These are phyloP conservation scores for Tholera decimalis DNA, from an alignment of 2,888 invertebrate species.

Conservation along the genomic window DNA sequence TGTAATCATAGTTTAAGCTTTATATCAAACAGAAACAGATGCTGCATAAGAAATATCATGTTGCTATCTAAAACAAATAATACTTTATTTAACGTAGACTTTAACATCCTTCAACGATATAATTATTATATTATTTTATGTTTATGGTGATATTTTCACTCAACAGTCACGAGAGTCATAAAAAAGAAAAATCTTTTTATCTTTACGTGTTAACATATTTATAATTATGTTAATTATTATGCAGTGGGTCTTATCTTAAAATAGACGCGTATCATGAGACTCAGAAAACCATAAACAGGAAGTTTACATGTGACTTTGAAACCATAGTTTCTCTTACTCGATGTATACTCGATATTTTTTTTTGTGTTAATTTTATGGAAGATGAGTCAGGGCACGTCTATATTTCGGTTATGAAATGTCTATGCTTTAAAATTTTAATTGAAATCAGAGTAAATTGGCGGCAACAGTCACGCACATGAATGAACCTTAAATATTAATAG, in stretches of 20 bases:
- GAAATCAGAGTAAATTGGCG: too few relatives aligned
- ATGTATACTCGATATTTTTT: too few relatives aligned
- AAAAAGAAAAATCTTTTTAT: slow-evolving; percentile 19
- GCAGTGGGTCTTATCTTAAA: slow-evolving; percentile 13
- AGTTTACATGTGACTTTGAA: neutral
- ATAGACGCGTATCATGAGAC: slow-evolving; percentile 9
- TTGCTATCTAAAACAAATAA: slow-evolving; percentile 34
- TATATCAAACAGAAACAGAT: slow-evolving; percentile 28
- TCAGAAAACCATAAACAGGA: neutral
- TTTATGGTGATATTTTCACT: slow-evolving; percentile 38
- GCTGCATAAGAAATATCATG: slow-evolving; percentile 10
- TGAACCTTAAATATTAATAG: too few relatives aligned
- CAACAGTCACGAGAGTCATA: slow-evolving; percentile 21
- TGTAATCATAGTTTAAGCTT: slow-evolving; percentile 25
- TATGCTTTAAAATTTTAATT: too few relatives aligned
- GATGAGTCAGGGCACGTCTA: too few relatives aligned
- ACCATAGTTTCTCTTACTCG: too few relatives aligned
- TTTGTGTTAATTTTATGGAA: too few relatives aligned
- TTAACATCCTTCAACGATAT: slow-evolving; percentile 21
- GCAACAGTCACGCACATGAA: too few relatives aligned
- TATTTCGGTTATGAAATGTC: too few relatives aligned
- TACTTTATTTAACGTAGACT: slow-evolving; percentile 25
- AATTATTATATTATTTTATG: slow-evolving; percentile 30
- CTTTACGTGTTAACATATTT: neutral
- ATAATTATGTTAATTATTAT: neutral